Evolutionary conservation across 1,140 invertebrate species (phyloP), one percentile per base, ranked within the genome.

Genomic region (Linepithema humile): DNA sequence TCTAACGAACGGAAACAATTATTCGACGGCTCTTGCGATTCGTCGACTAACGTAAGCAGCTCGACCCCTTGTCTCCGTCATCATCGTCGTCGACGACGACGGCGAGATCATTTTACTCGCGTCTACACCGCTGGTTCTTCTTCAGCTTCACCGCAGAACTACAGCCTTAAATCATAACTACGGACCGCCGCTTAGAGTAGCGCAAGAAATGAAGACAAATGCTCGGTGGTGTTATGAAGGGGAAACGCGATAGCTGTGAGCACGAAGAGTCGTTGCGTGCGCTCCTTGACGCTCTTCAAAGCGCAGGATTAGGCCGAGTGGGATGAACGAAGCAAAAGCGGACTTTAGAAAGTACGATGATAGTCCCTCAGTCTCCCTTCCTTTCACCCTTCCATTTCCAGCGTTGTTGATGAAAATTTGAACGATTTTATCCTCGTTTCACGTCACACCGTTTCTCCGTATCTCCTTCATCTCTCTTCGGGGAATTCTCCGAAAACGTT

Each of bases 191-290:
- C 86, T 87, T 87, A 86, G 84, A 90, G 80, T 88, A 50, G 82
- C 82, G 89, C 90, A 92, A 93, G 91, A 92, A 93, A 93, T 91
- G 90, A 93, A 92, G 92, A 93, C 90, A 92, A 93, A 93, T 93
- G 91, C 83, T 55, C 53, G 57, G 69, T 45, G 62, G 88, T 90
- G 90, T 91, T 92, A 89, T 91, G 91, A 92, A 90, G 90, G 88
- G 91, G 91, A 93, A 93, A 92, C 90, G 90, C 89, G 91, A 92
- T 93, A 92, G 91, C 83, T 83, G 65, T 65, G 82, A 59, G 38
- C 60, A 67, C 53, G 70, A 73, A 77, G 83, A 84, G 62, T 55
- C 74, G 50, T 75, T 62, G 75, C 77, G 75, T 69, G 74, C 55
- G 38, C 45, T 80, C 45, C 64, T 69, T 64, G 80, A 50, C 64